A percentile compares a stretch with the other conserved stretches of the same genome.
Conservation (phyloP, 2,888 invertebrate genomes). For the Andrena trimmerana region DNA sequence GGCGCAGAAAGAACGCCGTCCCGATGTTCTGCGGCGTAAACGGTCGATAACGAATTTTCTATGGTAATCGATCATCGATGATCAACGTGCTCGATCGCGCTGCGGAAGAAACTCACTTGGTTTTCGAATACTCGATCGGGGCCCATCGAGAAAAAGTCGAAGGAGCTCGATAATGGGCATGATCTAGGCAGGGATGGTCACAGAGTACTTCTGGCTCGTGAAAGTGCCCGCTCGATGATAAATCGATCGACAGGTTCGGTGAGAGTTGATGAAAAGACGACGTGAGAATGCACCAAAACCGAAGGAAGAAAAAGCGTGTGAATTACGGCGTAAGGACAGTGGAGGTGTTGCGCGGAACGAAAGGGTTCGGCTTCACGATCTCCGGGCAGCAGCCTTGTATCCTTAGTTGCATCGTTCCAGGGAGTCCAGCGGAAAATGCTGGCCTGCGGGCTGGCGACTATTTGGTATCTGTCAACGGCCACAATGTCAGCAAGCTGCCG, state of each 20-base stretch:
- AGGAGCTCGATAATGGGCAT: not conserved
- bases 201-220: constrained; percentile 17
- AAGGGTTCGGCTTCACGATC: constrained; percentile 99
- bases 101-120: not conserved
- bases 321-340: constrained; percentile 93
- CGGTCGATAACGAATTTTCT: constrained; percentile 25
- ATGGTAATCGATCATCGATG: constrained; percentile 29
- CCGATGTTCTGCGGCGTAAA: constrained; percentile 34
- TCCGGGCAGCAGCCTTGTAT: constrained; percentile 98
- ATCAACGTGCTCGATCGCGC: constrained; percentile 1
- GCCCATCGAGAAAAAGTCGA: not conserved
- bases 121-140: not conserved
- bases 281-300: constrained; percentile 87
- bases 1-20: constrained; percentile 53
- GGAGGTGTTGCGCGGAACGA: constrained; percentile 93
- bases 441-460: constrained; percentile 97
- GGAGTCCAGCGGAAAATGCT: constrained; percentile 95
- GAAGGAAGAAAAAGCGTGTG: constrained; percentile 90
- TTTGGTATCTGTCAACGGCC: constrained; percentile 95
- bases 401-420: constrained; percentile 95
- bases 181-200: constrained; percentile 34
- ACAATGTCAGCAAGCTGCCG: constrained; percentile 95
- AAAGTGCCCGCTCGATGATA: constrained; percentile 38
- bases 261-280: constrained; percentile 47
- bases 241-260: constrained; percentile 20